Percentiles rank a stretch among this genome's conserved stretches.
Conservation (phyloP, 2,888 invertebrate species). For the Cremastobaeus sp. region DNA sequence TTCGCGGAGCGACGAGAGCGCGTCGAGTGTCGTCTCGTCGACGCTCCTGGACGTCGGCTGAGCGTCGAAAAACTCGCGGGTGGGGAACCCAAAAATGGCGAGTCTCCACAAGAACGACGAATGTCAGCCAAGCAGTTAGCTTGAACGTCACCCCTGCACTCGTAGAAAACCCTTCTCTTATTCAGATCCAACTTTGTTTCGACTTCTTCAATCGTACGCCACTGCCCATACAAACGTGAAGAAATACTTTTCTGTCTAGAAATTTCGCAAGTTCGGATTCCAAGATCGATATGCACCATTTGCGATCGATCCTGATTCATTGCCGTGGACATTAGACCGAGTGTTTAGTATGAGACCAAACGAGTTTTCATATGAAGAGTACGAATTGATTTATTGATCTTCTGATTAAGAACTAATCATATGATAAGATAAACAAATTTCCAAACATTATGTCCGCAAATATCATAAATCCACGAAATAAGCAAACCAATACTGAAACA, state of each 20-base stretch:
- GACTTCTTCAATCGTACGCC: conserved; percentile 37
- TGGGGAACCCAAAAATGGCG: conserved; percentile 79
- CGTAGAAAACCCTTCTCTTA: conserved; percentile 49
- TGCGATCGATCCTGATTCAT: too few species aligned
- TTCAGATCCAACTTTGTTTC: conserved; percentile 49
- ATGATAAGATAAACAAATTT: conserved; percentile 18
- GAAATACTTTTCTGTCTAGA: too few species aligned
- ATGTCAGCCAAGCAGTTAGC: conserved; percentile 54
- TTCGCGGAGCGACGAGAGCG: conserved; percentile 73
- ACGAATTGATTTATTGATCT: too few species aligned
- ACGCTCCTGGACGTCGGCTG: conserved; percentile 61
- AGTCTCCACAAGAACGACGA: conserved; percentile 67
- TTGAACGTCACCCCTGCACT: conserved; percentile 46
- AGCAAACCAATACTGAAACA: neutral
- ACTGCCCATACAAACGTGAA: neutral
- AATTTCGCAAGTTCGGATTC: too few species aligned
- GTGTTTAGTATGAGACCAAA: too few species aligned
- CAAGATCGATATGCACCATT: neutral
- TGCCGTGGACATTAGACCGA: too few species aligned
- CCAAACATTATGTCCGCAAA: neutral
- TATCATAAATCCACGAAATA: neutral
- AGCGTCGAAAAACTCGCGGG: conserved; percentile 66
- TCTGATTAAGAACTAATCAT: too few species aligned
- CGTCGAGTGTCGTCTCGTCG: conserved; percentile 72
- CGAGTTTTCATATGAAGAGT: too few species aligned